Percentiles rank a stretch among this genome's conserved stretches.
Evolutionary conservation across 2,797 vertebrate species (phyloP).

Genomic region (Silurus lanzhouensis): DNA sequence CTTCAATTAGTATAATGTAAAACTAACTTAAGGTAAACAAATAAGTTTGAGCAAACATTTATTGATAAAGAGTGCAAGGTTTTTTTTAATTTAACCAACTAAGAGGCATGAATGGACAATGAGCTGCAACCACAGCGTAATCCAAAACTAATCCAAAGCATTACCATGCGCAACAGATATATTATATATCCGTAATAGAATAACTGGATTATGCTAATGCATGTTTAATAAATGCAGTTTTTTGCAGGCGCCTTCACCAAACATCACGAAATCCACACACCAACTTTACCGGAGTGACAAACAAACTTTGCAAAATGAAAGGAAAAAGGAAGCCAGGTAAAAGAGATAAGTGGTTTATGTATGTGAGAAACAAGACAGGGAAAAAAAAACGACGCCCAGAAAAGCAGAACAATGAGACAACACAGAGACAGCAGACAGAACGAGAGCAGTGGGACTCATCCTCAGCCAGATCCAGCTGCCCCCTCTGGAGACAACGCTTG

Average conservation of each 20-base stretch:
- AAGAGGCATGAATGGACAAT: not conserved
- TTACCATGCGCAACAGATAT: not conserved
- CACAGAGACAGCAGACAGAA: conserved; percentile 28
- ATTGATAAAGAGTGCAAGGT: not conserved
- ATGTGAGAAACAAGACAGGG: conserved; percentile 52
- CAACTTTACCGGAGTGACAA: conserved; percentile 4
- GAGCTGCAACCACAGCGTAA: not conserved
- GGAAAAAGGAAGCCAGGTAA: not conserved
- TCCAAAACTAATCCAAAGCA: not conserved
- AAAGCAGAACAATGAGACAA: conserved; percentile 58
- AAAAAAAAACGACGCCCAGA: conserved; percentile 4
- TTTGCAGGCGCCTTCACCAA: not conserved
- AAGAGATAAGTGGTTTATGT: conserved; percentile 56
- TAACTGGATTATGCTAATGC: not conserved
- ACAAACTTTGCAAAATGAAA: not conserved
- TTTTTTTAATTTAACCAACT: not conserved
- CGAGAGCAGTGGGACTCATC: conserved; percentile 33
- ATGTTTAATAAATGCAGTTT: not conserved
- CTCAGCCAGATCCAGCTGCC: conserved; percentile 69
- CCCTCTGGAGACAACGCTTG: conserved; percentile 57
- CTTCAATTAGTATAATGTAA: not conserved
- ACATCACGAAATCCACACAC: conserved; percentile 13
- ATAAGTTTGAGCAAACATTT: not conserved
- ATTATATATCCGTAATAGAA: not conserved
- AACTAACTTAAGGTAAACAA: conserved; percentile 45